Base-by-base conservation (phyloP, 2,797 vertebrate genomes). In the Cryptoblepharus egeriae region DNA sequence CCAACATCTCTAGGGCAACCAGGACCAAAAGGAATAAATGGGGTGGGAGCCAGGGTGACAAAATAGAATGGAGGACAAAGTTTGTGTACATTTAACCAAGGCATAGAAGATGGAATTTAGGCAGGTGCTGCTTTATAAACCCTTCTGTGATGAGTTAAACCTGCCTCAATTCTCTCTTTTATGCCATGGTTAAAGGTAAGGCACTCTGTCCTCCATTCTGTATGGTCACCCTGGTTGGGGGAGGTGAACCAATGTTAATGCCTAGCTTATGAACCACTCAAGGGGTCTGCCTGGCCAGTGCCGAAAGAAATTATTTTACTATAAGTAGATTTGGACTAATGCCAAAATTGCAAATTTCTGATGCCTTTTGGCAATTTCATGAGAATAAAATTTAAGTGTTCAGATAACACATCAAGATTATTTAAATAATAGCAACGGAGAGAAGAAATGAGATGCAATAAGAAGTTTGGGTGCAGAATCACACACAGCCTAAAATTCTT, bases 381-480 rank as follows among this genome's bases (percentile, higher is more conserved):
- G 10, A 52, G 55, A 18, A 83, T 26, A 5, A 63, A 16, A 26
- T 60, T 22, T 39, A 16, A 24, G 35, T 39, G 63, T 74, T 24
- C 10, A 26, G 18, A 12, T 24, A 64, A 35, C n/a, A 72, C 28
- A 12, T 18, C 22, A 63, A 52, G 16, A 55, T 37, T 71, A 58
- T 24, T 77, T 37, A 63, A 35, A 80, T 37, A 8, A 49, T 13
- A 49, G 15, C 18, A 16, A 67, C 22, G 32, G 24, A 28, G 22
- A 9, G 26, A 10, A 58, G 39, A 67, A 37, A 35, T 32, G n/a
- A 49, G 37, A 65, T 58, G 39, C 37, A 78, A 45, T 49, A n/a
- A 79, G 81, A 92, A 90, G 86, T 1, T 49, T 35, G 18, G 42
- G 12, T 0, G 22, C 4, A 22, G 57, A 15, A 52, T 24, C 35